A percentile compares a stretch with the other conserved stretches of the same genome.
These are phyloP conservation scores for Isotomurus palustris DNA, from an alignment of 2,888 invertebrate species.

Conservation along the genomic window DNA sequence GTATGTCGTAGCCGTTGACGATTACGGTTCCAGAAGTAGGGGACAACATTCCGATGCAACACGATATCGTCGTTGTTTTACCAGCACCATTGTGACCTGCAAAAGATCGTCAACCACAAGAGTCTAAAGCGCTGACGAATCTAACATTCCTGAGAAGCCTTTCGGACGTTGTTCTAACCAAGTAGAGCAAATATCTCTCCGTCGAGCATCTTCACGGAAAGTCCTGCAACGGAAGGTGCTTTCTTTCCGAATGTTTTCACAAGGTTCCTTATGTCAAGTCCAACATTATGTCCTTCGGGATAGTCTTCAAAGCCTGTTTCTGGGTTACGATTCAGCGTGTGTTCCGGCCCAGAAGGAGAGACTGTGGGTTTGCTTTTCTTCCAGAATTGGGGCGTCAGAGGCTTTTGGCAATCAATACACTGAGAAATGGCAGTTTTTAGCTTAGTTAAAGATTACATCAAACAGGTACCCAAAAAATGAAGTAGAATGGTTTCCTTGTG, in stretches of 20 bases:
- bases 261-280: slow-evolving; percentile 49
- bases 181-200: slow-evolving; percentile 79
- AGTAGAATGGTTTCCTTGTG: slow-evolving; percentile 61
- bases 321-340: neutral
- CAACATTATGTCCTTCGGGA: slow-evolving; percentile 48
- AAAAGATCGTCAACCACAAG: slow-evolving; percentile 52
- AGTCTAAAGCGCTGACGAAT: neutral
- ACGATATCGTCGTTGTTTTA: slow-evolving; percentile 66
- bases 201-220: slow-evolving; percentile 69
- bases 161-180: slow-evolving; percentile 53
- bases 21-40: slow-evolving; percentile 67
- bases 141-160: neutral
- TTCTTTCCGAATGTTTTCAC: slow-evolving; percentile 46
- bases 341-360: neutral
- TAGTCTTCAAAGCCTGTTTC: slow-evolving; percentile 49
- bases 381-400: neutral
- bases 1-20: slow-evolving; percentile 68
- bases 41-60: slow-evolving; percentile 62
- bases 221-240: slow-evolving; percentile 61
- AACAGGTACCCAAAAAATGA: slow-evolving; percentile 57
- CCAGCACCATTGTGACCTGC: slow-evolving; percentile 86
- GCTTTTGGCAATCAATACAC: neutral
- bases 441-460: neutral
- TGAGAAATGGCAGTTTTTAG: neutral
- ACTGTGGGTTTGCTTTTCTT: neutral